Conservation (phyloP, 2,797 vertebrate genomes). For the Enteromius mattozi region DNA sequence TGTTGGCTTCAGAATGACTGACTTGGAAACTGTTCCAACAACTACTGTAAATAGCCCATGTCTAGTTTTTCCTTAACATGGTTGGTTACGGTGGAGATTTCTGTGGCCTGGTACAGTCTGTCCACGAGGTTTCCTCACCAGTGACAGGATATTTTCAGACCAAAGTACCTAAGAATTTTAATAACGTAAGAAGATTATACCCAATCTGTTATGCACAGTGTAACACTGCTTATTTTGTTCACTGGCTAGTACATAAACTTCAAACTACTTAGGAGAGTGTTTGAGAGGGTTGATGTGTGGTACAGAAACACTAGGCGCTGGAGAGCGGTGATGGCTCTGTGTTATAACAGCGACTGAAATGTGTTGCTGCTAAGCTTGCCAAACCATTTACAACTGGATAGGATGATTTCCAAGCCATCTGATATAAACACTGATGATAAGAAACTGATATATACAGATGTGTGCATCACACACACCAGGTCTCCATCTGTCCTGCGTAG, state of each 20-base stretch:
- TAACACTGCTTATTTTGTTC: conserved; percentile 29
- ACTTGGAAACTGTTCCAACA: conserved; percentile 23
- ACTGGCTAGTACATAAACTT: background rate
- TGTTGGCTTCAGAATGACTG: background rate
- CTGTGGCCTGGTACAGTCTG: conserved; percentile 21
- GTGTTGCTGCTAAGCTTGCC: conserved; percentile 30
- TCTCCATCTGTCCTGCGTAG: conserved; percentile 47
- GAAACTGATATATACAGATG: conserved; percentile 12
- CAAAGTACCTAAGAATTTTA: conserved; percentile 50
- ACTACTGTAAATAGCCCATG: conserved; percentile 21
- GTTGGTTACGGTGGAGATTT: conserved; percentile 1
- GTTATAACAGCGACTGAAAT: conserved; percentile 32
- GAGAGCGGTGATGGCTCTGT: conserved; percentile 12
- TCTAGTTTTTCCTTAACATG: background rate
- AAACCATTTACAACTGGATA: conserved; percentile 30
- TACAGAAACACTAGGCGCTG: background rate
- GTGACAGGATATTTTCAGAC: conserved; percentile 18
- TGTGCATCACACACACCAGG: background rate
- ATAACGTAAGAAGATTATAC: conserved; percentile 51
- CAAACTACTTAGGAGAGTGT: background rate
- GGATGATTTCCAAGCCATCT: conserved; percentile 41
- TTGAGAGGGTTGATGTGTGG: background rate
- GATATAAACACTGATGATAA: conserved; percentile 5
- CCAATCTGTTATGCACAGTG: conserved; percentile 13
- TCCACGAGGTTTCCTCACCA: conserved; percentile 22